Percentiles rank a stretch among this genome's conserved stretches.
phyloP scores from a whole-genome alignment of 1,140 invertebrate genomes.

The Hypothenemus hampei region DNA sequence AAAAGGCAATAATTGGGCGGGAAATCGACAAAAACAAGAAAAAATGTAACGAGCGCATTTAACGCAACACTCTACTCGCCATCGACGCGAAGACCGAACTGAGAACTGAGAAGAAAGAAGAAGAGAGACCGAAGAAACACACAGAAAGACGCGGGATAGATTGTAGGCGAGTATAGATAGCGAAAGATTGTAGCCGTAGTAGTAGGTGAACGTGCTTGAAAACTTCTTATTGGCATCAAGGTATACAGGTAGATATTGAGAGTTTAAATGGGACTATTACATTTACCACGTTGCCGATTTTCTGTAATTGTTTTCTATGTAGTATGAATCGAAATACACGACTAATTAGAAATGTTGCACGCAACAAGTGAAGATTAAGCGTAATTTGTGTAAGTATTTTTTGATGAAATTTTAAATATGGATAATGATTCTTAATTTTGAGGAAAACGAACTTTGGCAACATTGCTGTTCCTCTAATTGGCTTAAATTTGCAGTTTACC shows the following conservation, averaged over 20 bases:
- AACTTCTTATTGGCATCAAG: constrained; percentile 18
- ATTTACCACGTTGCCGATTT: too few relatives aligned
- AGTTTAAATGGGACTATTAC: too few relatives aligned
- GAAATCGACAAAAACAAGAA: constrained; percentile 1
- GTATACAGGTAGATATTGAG: constrained; percentile 27
- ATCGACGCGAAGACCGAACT: constrained; percentile 13
- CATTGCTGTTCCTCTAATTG: too few relatives aligned
- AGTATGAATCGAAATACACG: too few relatives aligned
- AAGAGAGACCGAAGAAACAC: neutral
- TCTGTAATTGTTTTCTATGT: too few relatives aligned
- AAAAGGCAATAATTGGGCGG: constrained; percentile 7
- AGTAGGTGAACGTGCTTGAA: constrained; percentile 11
- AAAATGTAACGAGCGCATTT: constrained; percentile 12
- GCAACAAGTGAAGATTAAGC: too few relatives aligned
- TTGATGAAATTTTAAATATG: too few relatives aligned
- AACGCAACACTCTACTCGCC: constrained; percentile 7
- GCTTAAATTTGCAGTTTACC: too few relatives aligned
- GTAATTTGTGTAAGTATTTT: too few relatives aligned
- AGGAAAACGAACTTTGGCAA: too few relatives aligned
- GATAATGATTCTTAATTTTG: too few relatives aligned
- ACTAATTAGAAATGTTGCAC: too few relatives aligned
- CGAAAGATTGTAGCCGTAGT: constrained; percentile 23
- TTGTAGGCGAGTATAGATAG: neutral
- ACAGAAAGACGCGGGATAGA: constrained; percentile 10
- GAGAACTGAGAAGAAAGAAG: constrained; percentile 10